Percentiles rank a stretch among this genome's conserved stretches.
Evolutionary conservation across 2,797 vertebrate genomes (phyloP).

Genomic region (Octomys mimax): DNA sequence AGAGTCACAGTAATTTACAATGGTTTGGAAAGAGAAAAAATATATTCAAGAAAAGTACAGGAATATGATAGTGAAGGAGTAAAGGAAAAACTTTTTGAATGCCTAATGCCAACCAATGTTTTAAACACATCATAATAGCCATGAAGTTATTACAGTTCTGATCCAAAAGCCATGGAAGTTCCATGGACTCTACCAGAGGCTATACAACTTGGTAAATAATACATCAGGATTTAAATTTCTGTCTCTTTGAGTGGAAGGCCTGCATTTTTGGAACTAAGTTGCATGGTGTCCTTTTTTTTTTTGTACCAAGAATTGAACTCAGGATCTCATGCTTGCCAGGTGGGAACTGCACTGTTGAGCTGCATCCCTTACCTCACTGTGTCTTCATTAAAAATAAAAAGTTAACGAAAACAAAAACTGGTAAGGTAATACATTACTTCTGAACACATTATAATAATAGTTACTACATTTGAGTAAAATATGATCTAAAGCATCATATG

Average conservation of each 20-base stretch:
- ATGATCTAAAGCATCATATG: conserved; percentile 28
- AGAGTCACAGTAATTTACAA: not conserved
- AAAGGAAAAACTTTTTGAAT: not conserved
- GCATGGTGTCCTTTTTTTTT: not conserved
- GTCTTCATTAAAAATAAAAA: not conserved
- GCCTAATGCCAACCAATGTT: not conserved
- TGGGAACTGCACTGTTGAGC: too few species aligned
- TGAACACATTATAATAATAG: not conserved
- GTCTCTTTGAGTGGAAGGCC: not conserved
- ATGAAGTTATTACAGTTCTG: not conserved
- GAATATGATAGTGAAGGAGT: not conserved
- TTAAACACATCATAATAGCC: not conserved
- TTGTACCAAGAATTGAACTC: too few species aligned
- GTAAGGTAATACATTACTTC: conserved; percentile 31
- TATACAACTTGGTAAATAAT: not conserved
- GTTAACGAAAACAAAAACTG: not conserved
- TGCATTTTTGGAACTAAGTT: not conserved
- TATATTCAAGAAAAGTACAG: not conserved
- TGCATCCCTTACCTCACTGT: not conserved
- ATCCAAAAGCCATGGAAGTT: not conserved
- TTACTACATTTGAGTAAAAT: conserved; percentile 32
- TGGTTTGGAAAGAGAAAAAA: not conserved
- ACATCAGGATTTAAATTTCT: not conserved
- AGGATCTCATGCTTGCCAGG: too few species aligned
- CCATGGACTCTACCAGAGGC: not conserved